These are phyloP conservation scores for Parasteatoda tepidariorum DNA, from an alignment of 1,140 invertebrate species.

Conservation along the genomic window DNA sequence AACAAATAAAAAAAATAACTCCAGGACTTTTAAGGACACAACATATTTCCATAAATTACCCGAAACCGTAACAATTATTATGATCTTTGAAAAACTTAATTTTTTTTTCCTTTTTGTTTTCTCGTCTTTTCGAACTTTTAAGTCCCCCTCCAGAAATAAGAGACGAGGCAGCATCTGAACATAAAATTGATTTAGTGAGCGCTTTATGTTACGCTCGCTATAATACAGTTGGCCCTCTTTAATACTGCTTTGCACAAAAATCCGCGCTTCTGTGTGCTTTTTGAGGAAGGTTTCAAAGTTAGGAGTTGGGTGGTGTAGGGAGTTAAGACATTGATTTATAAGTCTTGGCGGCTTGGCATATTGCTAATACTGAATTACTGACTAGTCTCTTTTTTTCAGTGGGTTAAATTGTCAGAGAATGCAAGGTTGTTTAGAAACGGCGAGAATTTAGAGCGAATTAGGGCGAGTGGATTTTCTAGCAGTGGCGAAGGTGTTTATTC, in stretches of 20 bases:
- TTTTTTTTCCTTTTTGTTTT: slow-evolving; percentile 34
- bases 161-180: slow-evolving; percentile 16
- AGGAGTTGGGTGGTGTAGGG: not conserved
- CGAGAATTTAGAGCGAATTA: slow-evolving; percentile 49
- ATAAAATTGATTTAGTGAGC: slow-evolving; percentile 55
- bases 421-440: slow-evolving; percentile 15
- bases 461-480: slow-evolving; percentile 4
- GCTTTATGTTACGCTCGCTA: slow-evolving; percentile 36
- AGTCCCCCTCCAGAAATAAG: slow-evolving; percentile 11
- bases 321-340: slow-evolving; percentile 21
- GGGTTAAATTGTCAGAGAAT: slow-evolving; percentile 54
- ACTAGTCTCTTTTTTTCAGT: slow-evolving; percentile 19
- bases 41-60: slow-evolving; percentile 61
- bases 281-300: no score
- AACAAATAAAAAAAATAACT: slow-evolving; percentile 1
- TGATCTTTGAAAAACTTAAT: slow-evolving; percentile 47
- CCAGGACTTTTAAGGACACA: slow-evolving; percentile 48
- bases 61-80: slow-evolving; percentile 60
- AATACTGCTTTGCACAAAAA: slow-evolving; percentile 32
- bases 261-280: slow-evolving; percentile 6
- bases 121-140: slow-evolving; percentile 24
- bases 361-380: slow-evolving; percentile 59
- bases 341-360: slow-evolving; percentile 39
- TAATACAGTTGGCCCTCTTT: slow-evolving; percentile 27
- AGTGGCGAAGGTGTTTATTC: slow-evolving; percentile 30